Conservation (phyloP, 2,113 vertebrate genomes). For the Phaetusa simplex region DNA sequence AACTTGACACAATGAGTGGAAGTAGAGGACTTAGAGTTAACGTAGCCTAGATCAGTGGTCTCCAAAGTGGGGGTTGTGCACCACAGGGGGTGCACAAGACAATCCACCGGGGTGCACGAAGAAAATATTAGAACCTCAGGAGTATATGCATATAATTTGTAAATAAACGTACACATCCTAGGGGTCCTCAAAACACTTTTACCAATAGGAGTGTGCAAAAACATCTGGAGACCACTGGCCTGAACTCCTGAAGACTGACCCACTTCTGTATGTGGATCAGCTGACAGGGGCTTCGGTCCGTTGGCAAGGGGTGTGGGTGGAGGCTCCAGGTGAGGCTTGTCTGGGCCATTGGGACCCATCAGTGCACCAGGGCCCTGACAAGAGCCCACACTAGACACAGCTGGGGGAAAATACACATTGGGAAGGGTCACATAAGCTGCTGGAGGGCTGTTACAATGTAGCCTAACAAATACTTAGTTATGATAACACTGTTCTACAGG, state of each 20-base stretch:
- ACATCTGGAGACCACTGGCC: not conserved
- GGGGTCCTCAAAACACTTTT: not conserved
- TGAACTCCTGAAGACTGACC: not conserved
- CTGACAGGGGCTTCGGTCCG: fast-evolving
- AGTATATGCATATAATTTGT: not conserved
- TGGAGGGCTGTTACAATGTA: not conserved
- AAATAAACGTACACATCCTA: not conserved
- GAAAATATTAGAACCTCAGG: not conserved
- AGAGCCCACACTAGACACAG: fast-evolving
- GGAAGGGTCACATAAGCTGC: not conserved
- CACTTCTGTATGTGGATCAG: not conserved
- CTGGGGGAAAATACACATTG: not conserved
- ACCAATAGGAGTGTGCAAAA: not conserved
- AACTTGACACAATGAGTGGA: not conserved
- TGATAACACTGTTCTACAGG: not conserved
- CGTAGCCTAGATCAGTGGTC: not conserved
- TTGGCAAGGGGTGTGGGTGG: not conserved
- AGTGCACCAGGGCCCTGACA: not conserved
- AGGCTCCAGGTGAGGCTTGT: not conserved
- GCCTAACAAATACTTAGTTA: not conserved
- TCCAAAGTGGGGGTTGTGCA: not conserved
- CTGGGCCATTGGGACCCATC: fast-evolving
- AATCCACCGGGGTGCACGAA: not conserved
- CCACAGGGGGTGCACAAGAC: not conserved
- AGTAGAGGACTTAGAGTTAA: not conserved